A percentile compares a stretch with the other conserved stretches of the same genome.
phyloP scores from a whole-genome alignment of 2,888 invertebrate genomes.

The Nomada lathburiana region DNA sequence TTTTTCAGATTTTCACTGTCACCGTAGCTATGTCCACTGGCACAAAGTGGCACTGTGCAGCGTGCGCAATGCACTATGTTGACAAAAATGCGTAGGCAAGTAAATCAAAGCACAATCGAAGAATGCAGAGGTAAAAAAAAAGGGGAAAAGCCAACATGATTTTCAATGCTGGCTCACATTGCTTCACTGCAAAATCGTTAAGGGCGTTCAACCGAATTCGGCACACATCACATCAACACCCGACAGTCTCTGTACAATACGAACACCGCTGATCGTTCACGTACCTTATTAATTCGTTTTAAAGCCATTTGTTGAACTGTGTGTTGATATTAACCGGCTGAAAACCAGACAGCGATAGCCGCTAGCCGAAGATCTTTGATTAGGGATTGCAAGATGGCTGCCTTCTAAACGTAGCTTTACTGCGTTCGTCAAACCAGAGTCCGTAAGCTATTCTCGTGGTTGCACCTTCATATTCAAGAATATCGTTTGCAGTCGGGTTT shows the following conservation, averaged over 20 bases:
- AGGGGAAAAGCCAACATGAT: constrained; percentile 74
- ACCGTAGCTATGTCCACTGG: constrained; percentile 68
- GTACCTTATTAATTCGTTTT: constrained; percentile 98
- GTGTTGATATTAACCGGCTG: constrained; percentile 90
- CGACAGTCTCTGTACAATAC: constrained; percentile 58
- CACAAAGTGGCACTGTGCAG: constrained; percentile 65
- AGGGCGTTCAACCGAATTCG: constrained; percentile 85
- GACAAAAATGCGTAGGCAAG: constrained; percentile 45
- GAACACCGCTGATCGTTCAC: constrained; percentile 84
- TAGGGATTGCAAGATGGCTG: constrained; percentile 95
- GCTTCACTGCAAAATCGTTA: constrained; percentile 87
- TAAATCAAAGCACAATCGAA: constrained; percentile 59
- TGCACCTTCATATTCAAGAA: neutral
- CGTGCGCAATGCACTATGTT: constrained; percentile 44
- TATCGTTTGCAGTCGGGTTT: neutral
- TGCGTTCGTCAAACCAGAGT: constrained; percentile 87
- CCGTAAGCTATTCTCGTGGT: constrained; percentile 55
- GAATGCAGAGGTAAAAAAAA: constrained; percentile 55
- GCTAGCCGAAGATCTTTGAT: constrained; percentile 94
- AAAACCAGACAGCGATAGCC: constrained; percentile 92
- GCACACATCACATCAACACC: constrained; percentile 71
- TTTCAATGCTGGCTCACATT: constrained; percentile 89
- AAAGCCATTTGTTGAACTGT: constrained; percentile 91
- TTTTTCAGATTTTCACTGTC: constrained; percentile 75
- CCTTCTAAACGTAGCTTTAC: constrained; percentile 92